Evolutionary conservation across 92 coral and sea anemone species (phyloP), one percentile per base, ranked within the genome.

Genomic region (Epizoanthus rinbou): DNA sequence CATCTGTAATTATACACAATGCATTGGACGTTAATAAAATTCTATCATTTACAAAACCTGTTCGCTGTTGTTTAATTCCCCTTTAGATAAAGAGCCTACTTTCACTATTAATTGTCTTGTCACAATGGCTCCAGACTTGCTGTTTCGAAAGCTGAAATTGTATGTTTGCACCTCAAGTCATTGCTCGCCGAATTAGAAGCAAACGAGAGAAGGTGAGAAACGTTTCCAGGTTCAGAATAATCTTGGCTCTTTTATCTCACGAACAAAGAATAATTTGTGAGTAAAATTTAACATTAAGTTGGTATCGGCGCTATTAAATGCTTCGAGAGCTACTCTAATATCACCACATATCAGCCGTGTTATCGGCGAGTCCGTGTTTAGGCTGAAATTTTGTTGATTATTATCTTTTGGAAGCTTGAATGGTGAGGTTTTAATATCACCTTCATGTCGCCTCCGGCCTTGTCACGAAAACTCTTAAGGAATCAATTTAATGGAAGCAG

Each of bases 401-500:
- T 62, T 78, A 78, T 78, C 82, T 78, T 75, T 62, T 62, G 59
- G 70, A 13, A 78, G 71, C 71, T 43, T 62, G 82, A 78, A 78
- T 63, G 82, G 82, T 62, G 25, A 60, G 63, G 82, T 78, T 78
- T 33, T 78, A 78, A 78, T 78, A 78, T 78, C 82, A 63, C 24
- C 52, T 62, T 41, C 43, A 21, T 7, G 53, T 78, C 72, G 82
- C 82, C 82, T 78, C 58, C 21, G 82, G 82, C 70, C 47, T 78
- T 78, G 82, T 78, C 82, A 78, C 82, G 82, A 78, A 78, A 60
- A 78, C 82, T 39, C 71, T 78, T 78, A 78, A 78, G 59, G 82
- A 78, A 78, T 62, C 71, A 35, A 62, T 78, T 41, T 62, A 63
- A 57, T 35, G 59, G 58, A 35, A 76, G 81, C 69, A 35, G 64